Evolutionary conservation across 2,888 invertebrate genomes (phyloP), one percentile per base, ranked within the genome.

Genomic region (Caenorhabditis zanzibari): DNA sequence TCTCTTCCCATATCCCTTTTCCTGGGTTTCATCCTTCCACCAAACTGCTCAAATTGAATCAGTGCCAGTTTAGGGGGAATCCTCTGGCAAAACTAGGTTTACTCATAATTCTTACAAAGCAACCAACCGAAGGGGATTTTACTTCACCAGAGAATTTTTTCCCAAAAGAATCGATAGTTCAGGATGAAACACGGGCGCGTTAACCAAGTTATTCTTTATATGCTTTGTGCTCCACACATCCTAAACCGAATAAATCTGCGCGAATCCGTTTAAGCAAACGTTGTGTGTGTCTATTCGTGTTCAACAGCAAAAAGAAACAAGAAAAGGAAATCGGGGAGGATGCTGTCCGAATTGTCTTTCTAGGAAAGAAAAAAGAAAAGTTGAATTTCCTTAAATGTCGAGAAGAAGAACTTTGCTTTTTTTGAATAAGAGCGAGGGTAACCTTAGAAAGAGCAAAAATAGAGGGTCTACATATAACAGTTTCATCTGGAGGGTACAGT

Each of bases 151-250:
- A 47, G 28, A 3, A 16, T 24, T 61, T 24, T 54, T 44, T 54
- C 61, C 9, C n/a, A 52, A 66, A 32, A 26, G 24, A 75, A 80
- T 80, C 80, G 80, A 80, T 80, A 80, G 80, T 80, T 81, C 81
- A 74, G 56, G 14, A 71, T 56, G 75, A 75, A 56, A 75, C 69
- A 75, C 52, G 68, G 26, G 52, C 32, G 49, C 68, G 66, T 59
- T 84, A 84, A 84, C 84, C 47, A 63, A 81, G 84, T 84, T 84
- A 84, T 81, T 80, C 84, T 81, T 81, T 84, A 84, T 84, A 81
- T 72, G 80, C 80, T 84, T 81, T 84, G 84, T 81, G 83, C 83
- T 82, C 82, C 76, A 72, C 76, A 77, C 76, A 81, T 76, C 72
- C 75, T 77, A 82, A 82, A 82, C 64, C 52, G 49, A 82, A 82